Conservation (phyloP, 1,140 invertebrate species). For the Mamestra configurata region DNA sequence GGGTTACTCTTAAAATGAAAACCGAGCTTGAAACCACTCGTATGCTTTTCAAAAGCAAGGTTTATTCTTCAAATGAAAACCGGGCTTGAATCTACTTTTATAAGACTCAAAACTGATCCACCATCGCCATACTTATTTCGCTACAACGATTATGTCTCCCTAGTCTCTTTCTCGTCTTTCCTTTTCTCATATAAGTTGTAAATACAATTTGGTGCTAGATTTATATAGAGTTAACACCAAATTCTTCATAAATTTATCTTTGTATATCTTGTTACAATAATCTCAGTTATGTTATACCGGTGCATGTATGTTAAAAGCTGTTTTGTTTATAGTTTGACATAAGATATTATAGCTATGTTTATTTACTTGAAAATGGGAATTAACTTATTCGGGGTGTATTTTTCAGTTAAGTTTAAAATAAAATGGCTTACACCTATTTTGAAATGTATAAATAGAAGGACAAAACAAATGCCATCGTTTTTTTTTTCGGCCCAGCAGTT, state of each 20-base stretch:
- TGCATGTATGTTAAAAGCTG: conserved; percentile 33
- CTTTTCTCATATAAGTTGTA: conserved; percentile 61
- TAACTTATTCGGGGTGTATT: conserved; percentile 7
- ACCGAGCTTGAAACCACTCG: background rate
- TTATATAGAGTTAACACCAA: conserved; percentile 38
- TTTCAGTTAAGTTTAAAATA: background rate
- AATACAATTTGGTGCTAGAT: conserved; percentile 62
- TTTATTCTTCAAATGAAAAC: background rate
- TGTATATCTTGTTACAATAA: conserved; percentile 48
- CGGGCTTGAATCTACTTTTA: background rate
- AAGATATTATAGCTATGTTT: background rate
- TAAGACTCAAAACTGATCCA: background rate
- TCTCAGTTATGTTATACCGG: conserved; percentile 39
- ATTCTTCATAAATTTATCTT: conserved; percentile 33
- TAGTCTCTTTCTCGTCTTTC: conserved; percentile 68
- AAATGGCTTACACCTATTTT: background rate
- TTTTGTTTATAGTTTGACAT: background rate
- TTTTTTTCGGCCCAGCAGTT: too few relatives aligned
- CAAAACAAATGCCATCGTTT: too few relatives aligned
- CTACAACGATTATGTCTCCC: conserved; percentile 62
- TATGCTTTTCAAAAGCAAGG: background rate
- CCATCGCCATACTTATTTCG: conserved; percentile 61
- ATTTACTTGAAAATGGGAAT: background rate
- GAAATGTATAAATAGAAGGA: background rate
- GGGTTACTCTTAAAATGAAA: background rate